Base-by-base conservation (phyloP, 2,113 vertebrate species). In the Phocoena phocoena region DNA sequence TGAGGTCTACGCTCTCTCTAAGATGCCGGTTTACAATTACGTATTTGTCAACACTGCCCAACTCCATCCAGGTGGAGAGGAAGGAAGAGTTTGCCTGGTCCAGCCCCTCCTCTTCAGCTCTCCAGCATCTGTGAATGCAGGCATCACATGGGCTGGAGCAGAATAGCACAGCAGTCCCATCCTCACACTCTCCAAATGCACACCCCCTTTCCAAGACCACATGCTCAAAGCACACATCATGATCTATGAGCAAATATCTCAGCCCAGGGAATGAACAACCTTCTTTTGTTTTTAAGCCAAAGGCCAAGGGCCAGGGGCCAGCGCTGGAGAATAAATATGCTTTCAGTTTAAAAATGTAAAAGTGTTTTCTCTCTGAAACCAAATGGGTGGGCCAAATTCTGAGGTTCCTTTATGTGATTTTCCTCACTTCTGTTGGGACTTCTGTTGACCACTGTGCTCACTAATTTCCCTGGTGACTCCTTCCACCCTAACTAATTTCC, bases 211-310 rank as follows among this genome's bases (percentile, higher is more conserved):
- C 60, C 88, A 58, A 79, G 88, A 77, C 89, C 95, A 80, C 31
- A 81, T 38, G 47, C 90, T 81, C 74, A 11, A 53, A 90, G 53
- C 53, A 87, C 80, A 60, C 82, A 55, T 50, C 36, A 25, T 6
- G 83, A 44, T 83, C 76, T 77, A 47, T 63, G 47, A 96, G 62
- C 96, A 95, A 95, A 93, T 44, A 88, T 60, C 92, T 87, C 82
- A 41, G 68, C 73, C 86, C 73, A n/a, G 73, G 83, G 25, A 89
- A 62, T 86, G 47, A 92, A 98, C 97, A 98, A 71, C 79, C 63
- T 23, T 50, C 77, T 65, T 97, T 96, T 98, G 97, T 98, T 94
- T 79, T 71, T 10, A 68, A 97, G 89, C 88, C 86, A 96, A 95
- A 93, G 96, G 90, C 90, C 88, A 82, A 58, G 93, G 92, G 88